Conservation (phyloP, 2,797 vertebrate species). For the Hipposideros larvatus region DNA sequence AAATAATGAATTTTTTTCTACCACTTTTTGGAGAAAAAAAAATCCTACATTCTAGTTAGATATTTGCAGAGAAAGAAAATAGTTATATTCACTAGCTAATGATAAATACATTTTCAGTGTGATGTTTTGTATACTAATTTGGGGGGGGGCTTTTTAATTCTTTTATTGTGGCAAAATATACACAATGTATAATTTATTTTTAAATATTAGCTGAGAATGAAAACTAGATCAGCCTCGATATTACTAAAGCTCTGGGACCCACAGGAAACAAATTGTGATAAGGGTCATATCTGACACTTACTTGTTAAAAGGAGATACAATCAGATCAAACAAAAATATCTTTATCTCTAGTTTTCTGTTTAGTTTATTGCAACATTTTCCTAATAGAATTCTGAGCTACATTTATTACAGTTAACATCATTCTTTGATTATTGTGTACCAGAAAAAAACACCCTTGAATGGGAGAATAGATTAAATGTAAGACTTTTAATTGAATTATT, state of each 20-base stretch:
- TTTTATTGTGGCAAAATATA: conserved; percentile 5
- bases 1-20: neutral
- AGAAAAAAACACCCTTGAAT: neutral
- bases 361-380: neutral
- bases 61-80: neutral
- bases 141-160: neutral
- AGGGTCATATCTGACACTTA: neutral
- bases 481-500: conserved; percentile 7
- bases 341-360: neutral
- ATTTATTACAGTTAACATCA: conserved; percentile 23
- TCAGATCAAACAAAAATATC: neutral
- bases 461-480: neutral
- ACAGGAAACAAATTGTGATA: neutral
- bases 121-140: neutral
- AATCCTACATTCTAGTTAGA: neutral
- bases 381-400: neutral
- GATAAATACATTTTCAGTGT: neutral
- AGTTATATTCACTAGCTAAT: neutral
- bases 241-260: neutral
- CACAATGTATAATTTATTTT: conserved; percentile 15
- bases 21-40: neutral
- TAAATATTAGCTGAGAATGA: conserved; percentile 14
- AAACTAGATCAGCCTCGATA: neutral
- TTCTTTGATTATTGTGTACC: neutral
- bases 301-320: neutral